phyloP scores from a whole-genome alignment of 2,888 invertebrate genomes.

The Brenthis hecate region DNA sequence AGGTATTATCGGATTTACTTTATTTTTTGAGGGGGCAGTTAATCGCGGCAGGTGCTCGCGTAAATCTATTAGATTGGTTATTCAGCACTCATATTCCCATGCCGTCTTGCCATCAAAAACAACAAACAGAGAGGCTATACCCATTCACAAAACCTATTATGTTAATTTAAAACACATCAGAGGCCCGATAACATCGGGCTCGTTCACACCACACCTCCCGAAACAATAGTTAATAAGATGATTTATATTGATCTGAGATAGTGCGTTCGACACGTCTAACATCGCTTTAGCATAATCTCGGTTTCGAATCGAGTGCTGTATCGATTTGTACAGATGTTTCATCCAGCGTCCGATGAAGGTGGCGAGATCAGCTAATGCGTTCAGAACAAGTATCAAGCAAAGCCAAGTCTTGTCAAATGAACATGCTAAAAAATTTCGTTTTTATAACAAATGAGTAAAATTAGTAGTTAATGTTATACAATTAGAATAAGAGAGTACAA shows the following conservation, averaged over 20 bases:
- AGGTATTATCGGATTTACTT: too few relatives aligned
- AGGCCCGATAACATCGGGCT: constrained; percentile 71
- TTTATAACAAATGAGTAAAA: too few relatives aligned
- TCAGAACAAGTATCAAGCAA: constrained; percentile 15
- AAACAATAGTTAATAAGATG: constrained; percentile 83
- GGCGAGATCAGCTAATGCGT: constrained; percentile 30
- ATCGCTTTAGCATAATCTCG: constrained; percentile 81
- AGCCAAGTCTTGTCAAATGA: not conserved
- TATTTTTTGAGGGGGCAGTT: too few relatives aligned
- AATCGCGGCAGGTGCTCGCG: not conserved
- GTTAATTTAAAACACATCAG: constrained; percentile 83
- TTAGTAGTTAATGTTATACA: too few relatives aligned
- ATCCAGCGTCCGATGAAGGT: constrained; percentile 29
- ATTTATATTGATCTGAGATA: constrained; percentile 80
- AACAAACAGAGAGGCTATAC: constrained; percentile 75
- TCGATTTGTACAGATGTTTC: constrained; percentile 72
- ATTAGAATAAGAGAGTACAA: too few relatives aligned
- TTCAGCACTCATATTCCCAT: constrained; percentile 36
- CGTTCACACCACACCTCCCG: constrained; percentile 82
- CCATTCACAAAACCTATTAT: constrained; percentile 83
- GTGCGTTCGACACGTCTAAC: constrained; percentile 76
- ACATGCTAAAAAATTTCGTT: too few relatives aligned
- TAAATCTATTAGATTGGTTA: constrained; percentile 14
- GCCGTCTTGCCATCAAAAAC: constrained; percentile 51
- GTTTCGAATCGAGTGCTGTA: constrained; percentile 72